Evolutionary conservation across 2,888 invertebrate species (phyloP).

Genomic region (Caenorhabditis zanzibari): DNA sequence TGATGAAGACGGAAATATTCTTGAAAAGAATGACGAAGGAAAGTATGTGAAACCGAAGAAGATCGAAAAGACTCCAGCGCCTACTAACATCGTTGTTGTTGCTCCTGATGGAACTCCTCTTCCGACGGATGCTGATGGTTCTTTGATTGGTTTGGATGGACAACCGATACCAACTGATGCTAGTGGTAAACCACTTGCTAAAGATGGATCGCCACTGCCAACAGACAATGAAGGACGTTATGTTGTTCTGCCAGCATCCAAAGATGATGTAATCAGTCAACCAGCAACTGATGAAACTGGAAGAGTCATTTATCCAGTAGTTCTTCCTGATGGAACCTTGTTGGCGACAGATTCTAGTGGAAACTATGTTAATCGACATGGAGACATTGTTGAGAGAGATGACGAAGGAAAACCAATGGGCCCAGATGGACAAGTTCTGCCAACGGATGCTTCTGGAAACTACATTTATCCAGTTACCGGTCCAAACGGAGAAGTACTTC

Average conservation of each 20-base stretch:
- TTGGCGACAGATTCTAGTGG: slow-evolving; percentile 66
- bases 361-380: slow-evolving; percentile 47
- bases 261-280: neutral
- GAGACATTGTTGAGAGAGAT: slow-evolving; percentile 61
- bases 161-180: slow-evolving; percentile 65
- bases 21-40: slow-evolving; percentile 70
- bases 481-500: slow-evolving; percentile 62
- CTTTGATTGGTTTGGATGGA: slow-evolving; percentile 51
- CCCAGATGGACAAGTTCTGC: slow-evolving; percentile 63
- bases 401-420: slow-evolving; percentile 66
- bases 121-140: slow-evolving; percentile 68
- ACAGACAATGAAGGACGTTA: slow-evolving; percentile 64
- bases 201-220: slow-evolving; percentile 70
- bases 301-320: slow-evolving; percentile 45
- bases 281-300: slow-evolving; percentile 41
- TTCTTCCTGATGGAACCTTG: slow-evolving; percentile 66
- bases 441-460: slow-evolving; percentile 63
- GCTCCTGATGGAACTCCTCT: slow-evolving; percentile 58
- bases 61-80: neutral
- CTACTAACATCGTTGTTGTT: slow-evolving; percentile 22
- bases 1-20: slow-evolving; percentile 67
- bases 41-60: slow-evolving; percentile 58
- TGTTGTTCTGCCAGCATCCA: slow-evolving; percentile 29
- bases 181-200: slow-evolving; percentile 70
- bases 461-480: slow-evolving; percentile 59